Base-by-base conservation (phyloP, 1,140 invertebrate genomes). In the Maniola jurtina region DNA sequence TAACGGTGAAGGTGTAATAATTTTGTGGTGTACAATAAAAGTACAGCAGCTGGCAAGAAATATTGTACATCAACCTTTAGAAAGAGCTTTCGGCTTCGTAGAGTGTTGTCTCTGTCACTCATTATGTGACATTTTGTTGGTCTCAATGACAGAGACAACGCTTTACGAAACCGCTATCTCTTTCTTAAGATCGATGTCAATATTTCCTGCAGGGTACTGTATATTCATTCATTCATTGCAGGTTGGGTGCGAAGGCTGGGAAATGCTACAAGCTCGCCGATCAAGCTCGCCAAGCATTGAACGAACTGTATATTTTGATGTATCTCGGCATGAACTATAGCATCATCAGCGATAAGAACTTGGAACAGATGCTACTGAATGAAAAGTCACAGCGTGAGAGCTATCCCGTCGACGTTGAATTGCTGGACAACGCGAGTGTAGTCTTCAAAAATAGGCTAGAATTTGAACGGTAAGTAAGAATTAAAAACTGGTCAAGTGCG, bases 321-420 rank as follows among this genome's bases (percentile, higher is more conserved):
- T 88, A 84, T 57, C 63, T 90, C 5, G 88, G 88, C 0, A 84
- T 88, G 1, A 69, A 86, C 36, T 79, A 76, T 33, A 73, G 15
- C 14, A 66, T 83, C 25, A 81, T 90, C 61, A 78, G 77, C 34
- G 81, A 85, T 1, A 86, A 82, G 33, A 81, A 73, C 14, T 61
- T 90, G 8, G 86, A 90, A 61, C 62, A 86, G 7, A 71, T 68
- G 33, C 64, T 88, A 2, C 56, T 89, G 7, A 66, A 88, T 64
- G 79, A 84, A 6, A 88, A 84, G 69, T 69, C 63, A n/a, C 73
- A 73, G 6, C 75, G 64, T 15, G 84, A 88, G 35, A 81, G 76
- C 0, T 88, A 79, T 64, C 88, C 88, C 2, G 61, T 86, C 42
- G 68, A 79, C 50, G 73, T 76, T 15, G 50, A 73, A 11, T 76